Percentiles rank a stretch among this genome's conserved stretches.
phyloP scores from a whole-genome alignment of 2,113 vertebrate species.

The Melanerpes aurifrons region DNA sequence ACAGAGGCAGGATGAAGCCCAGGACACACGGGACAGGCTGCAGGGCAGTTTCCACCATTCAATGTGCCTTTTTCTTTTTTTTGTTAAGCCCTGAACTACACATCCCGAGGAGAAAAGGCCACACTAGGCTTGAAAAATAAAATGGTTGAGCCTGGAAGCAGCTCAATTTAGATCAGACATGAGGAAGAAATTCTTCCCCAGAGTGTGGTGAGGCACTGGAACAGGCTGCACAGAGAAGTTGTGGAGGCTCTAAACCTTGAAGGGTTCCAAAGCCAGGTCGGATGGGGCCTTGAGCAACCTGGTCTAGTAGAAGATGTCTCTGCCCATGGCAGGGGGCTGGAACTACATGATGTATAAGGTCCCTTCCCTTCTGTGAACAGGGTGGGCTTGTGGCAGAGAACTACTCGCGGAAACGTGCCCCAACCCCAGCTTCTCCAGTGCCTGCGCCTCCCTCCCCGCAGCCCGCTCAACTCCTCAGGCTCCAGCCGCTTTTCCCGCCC shows the following conservation, averaged over 20 bases:
- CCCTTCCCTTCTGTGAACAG: too few species aligned
- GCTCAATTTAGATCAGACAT: too few species aligned
- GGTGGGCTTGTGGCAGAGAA: rapidly evolving
- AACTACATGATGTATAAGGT: too few species aligned
- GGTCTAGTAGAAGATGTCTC: too few species aligned
- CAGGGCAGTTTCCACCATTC: neutral
- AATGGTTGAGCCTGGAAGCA: rapidly evolving
- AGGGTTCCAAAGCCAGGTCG: too few species aligned
- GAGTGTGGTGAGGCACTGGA: too few species aligned
- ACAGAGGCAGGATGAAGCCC: neutral
- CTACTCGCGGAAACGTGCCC: rapidly evolving
- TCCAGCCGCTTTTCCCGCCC: rapidly evolving
- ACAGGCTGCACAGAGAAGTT: too few species aligned
- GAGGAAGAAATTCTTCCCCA: too few species aligned
- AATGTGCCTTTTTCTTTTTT: rapidly evolving
- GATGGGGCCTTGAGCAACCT: too few species aligned
- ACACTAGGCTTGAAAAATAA: neutral
- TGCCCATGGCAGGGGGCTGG: too few species aligned
- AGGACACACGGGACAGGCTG: neutral
- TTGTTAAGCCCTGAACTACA: neutral
- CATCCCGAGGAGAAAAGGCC: neutral
- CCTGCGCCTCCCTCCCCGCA: too few species aligned
- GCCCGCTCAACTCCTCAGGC: rapidly evolving
- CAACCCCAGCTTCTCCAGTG: rapidly evolving
- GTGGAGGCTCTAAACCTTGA: too few species aligned